Evolutionary conservation across 2,797 vertebrate genomes (phyloP).

Genomic region (Pelochelys cantorii): DNA sequence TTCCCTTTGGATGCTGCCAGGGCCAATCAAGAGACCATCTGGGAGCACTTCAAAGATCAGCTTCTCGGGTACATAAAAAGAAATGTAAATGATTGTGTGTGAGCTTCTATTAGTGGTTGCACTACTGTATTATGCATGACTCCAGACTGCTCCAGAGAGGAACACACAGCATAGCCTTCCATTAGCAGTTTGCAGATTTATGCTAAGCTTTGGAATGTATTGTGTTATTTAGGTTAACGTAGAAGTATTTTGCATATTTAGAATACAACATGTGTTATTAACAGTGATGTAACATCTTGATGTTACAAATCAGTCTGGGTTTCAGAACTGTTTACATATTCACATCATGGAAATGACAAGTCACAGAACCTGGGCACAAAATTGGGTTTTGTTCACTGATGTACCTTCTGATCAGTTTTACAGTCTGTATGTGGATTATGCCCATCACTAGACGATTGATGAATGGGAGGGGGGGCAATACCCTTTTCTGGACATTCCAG

Average conservation of each 20-base stretch:
- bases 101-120: neutral
- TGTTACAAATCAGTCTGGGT: slow-evolving; percentile 30
- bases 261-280: slow-evolving; percentile 63
- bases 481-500: too few relatives aligned
- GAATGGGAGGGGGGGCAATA: too few relatives aligned
- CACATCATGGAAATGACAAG: slow-evolving; percentile 65
- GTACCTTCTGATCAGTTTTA: neutral
- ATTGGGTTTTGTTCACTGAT: neutral
- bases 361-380: neutral
- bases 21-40: neutral
- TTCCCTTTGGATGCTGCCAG: neutral
- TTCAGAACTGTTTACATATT: slow-evolving; percentile 61
- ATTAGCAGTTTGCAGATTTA: neutral
- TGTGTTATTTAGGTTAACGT: slow-evolving; percentile 36
- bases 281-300: slow-evolving; percentile 55
- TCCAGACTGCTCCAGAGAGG: neutral
- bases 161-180: neutral
- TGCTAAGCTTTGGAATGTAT: slow-evolving; percentile 25
- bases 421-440: neutral
- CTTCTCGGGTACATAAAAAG: neutral
- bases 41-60: neutral
- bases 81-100: neutral
- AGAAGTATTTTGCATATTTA: slow-evolving; percentile 65
- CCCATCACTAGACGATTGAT: neutral
- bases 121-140: neutral